Conservation (phyloP, 2,888 invertebrate genomes). For the Rambutsinella grinnellia region DNA sequence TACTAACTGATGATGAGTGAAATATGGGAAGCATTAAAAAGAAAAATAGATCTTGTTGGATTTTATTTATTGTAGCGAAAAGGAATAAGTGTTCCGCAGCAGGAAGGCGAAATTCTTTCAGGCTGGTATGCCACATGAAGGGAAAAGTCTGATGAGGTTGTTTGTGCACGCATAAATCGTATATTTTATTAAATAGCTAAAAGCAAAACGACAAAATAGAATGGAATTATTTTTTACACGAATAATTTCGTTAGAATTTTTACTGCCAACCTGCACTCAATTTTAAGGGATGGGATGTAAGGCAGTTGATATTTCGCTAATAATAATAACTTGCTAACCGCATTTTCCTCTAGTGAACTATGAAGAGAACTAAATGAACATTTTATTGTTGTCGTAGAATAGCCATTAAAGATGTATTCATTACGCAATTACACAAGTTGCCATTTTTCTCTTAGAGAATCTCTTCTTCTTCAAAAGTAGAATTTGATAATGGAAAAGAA, state of each 20-base stretch:
- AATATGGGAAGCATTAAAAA: background rate
- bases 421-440: background rate
- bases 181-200: background rate
- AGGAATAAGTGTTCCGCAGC: slow-evolving; percentile 42
- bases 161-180: background rate
- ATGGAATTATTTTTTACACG: background rate
- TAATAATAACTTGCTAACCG: background rate
- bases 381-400: background rate
- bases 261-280: background rate
- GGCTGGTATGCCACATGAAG: background rate
- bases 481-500: background rate
- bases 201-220: background rate
- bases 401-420: background rate
- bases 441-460: background rate
- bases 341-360: background rate
- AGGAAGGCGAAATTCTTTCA: slow-evolving; percentile 15
- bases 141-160: background rate
- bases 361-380: background rate
- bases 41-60: background rate
- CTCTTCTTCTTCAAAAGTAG: background rate
- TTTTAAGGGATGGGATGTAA: too few relatives aligned
- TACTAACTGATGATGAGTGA: background rate
- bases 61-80: slow-evolving; percentile 24
- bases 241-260: background rate
- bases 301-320: background rate